phyloP scores from a whole-genome alignment of 2,113 vertebrate genomes.

The Seriola aureovittata region DNA sequence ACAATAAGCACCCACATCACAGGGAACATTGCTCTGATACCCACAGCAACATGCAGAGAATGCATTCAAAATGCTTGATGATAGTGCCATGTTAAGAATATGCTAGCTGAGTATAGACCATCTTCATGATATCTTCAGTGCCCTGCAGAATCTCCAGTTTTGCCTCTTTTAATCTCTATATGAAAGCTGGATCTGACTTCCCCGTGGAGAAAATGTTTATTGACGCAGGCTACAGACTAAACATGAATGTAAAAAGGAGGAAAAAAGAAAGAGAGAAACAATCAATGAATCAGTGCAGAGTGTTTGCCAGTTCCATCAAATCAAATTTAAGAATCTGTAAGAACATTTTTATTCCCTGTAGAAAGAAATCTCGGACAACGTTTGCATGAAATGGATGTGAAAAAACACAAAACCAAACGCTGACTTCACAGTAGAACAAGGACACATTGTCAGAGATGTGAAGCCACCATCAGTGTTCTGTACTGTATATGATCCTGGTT shows the following conservation, averaged over 20 bases:
- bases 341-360: background rate
- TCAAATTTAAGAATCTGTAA: background rate
- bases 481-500: background rate
- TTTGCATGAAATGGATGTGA: conserved; percentile 24
- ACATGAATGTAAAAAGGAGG: conserved; percentile 7
- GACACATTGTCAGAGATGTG: conserved; percentile 1
- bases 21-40: conserved; percentile 39
- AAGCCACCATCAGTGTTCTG: conserved; percentile 21
- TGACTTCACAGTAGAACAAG: background rate
- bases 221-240: conserved; percentile 10
- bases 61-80: conserved; percentile 57
- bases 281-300: conserved; percentile 24
- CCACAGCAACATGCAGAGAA: conserved; percentile 66
- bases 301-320: conserved; percentile 22
- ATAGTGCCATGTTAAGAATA: conserved; percentile 35
- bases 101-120: conserved; percentile 10
- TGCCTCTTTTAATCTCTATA: conserved; percentile 6
- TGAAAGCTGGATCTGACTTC: conserved; percentile 20
- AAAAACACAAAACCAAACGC: background rate
- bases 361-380: conserved; percentile 15
- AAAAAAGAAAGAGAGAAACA: conserved; percentile 34
- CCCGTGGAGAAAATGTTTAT: conserved; percentile 3
- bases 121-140: conserved; percentile 67
- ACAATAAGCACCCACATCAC: conserved; percentile 27
- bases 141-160: conserved; percentile 54